These are phyloP conservation scores for Leptodirus hochenwartii DNA, from an alignment of 2,888 invertebrate genomes.

Conservation along the genomic window DNA sequence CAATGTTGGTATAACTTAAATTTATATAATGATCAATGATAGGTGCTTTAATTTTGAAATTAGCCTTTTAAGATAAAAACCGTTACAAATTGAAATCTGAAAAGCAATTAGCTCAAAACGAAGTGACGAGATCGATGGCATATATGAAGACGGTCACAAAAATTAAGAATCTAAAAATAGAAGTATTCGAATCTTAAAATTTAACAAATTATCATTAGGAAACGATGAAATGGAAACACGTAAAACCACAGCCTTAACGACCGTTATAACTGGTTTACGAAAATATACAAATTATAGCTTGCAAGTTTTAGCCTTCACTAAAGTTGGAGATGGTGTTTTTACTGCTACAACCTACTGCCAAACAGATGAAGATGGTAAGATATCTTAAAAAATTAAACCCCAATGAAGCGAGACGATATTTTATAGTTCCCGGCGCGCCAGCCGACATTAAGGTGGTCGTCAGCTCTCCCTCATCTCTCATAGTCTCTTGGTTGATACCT, in stretches of 20 bases:
- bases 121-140: too few species aligned
- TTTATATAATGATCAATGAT: too few species aligned
- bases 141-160: too few species aligned
- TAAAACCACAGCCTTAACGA: conserved; percentile 49
- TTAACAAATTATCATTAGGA: conserved; percentile 18
- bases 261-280: conserved; percentile 48
- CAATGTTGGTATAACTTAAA: too few species aligned
- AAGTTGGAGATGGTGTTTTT: conserved; percentile 57
- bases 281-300: conserved; percentile 69
- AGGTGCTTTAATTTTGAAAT: too few species aligned
- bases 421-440: conserved; percentile 56
- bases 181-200: conserved; percentile 4
- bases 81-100: too few species aligned
- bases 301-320: conserved; percentile 59
- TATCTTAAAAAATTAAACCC: conserved; percentile 4
- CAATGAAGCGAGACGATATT: too few species aligned
- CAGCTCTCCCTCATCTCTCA: conserved; percentile 51
- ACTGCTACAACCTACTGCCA: conserved; percentile 50
- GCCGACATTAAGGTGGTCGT: conserved; percentile 64
- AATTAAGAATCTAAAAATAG: too few species aligned
- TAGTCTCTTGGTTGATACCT: conserved; percentile 64
- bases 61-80: too few species aligned
- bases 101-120: too few species aligned
- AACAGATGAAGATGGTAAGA: conserved; percentile 59
- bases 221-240: conserved; percentile 39